Conservation (phyloP, 2,888 invertebrate species). For the Spicauda simplicius region DNA sequence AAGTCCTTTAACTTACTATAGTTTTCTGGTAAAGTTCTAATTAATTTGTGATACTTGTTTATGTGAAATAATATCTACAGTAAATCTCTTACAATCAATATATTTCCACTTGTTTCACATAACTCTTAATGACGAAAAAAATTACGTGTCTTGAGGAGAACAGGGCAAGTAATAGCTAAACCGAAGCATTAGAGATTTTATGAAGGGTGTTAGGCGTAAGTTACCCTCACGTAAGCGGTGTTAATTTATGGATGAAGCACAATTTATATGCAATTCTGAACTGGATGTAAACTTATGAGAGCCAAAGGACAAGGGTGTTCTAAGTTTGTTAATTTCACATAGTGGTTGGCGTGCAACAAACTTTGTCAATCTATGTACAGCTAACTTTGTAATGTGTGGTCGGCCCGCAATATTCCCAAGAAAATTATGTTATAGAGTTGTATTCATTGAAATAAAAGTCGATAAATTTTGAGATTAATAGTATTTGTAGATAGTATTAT, state of each 20-base stretch:
- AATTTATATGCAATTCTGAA: constrained; percentile 64
- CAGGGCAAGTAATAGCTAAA: no score
- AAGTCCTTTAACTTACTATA: no score
- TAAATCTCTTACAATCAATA: no score
- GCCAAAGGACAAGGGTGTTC: constrained; percentile 51
- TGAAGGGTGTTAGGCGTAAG: neutral
- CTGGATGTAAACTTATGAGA: constrained; percentile 44
- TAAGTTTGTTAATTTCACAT: constrained; percentile 78
- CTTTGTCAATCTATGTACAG: constrained; percentile 70
- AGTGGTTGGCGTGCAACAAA: constrained; percentile 67
- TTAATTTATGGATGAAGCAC: constrained; percentile 48
- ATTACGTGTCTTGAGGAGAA: no score
- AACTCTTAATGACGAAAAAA: no score
- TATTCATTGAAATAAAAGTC: neutral
- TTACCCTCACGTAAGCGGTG: neutral
- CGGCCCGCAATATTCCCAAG: constrained; percentile 3
- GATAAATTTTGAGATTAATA: no score
- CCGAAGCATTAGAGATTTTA: no score
- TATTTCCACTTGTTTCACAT: no score
- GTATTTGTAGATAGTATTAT: no score
- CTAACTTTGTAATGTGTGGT: constrained; percentile 57
- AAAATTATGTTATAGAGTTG: neutral
- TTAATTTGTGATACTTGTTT: no score
- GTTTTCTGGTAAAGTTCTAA: no score
- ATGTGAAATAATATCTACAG: no score